Evolutionary conservation across 2,113 vertebrate genomes (phyloP), one percentile per base, ranked within the genome.

Genomic region (Corythaeola cristata): DNA sequence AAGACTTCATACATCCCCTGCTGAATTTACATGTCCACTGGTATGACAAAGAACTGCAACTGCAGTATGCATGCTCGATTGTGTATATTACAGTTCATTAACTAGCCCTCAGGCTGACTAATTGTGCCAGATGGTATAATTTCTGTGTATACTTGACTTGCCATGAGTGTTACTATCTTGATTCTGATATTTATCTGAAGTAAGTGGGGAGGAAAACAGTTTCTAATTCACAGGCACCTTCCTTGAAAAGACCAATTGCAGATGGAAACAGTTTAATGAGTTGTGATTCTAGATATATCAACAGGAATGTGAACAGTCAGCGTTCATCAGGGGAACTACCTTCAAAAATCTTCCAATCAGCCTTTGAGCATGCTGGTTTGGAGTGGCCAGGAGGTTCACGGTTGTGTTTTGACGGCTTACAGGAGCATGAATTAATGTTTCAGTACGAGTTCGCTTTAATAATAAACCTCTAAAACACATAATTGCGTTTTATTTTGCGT

Each of bases 71-170:
- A 50, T 92, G 69, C 50, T 97, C 27, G 16, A 82, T 73, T 91
- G 75, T 95, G 81, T 97, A 63, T 93, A 93, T 97, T 96, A 97
- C 66, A 96, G 95, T 95, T 98, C 96, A 98, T 97, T 98, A 96
- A 82, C 63, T 45, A 93, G 82, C 85, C 81, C 84, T 96, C 79
- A 50, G 87, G 95, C 93, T 96, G 93, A 97, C 89, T 97, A 97
- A 96, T 98, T 96, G 83, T 92, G 95, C 95, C 96, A 98, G 92
- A 97, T 97, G 96, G 96, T 90, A 83, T 93, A 93, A 97, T 97
- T 96, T 96, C 96, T 96, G 69, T 71, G 69, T 89, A 67, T 89
- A 96, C 67, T 96, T 97, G 92, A 94, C 96, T 98, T 94, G 45
- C 85, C 80, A 74, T 50, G 41, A 97, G 56, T 67, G 68, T 89